These are phyloP conservation scores for Nephotettix cincticeps DNA, from an alignment of 1,140 invertebrate genomes.

Conservation along the genomic window DNA sequence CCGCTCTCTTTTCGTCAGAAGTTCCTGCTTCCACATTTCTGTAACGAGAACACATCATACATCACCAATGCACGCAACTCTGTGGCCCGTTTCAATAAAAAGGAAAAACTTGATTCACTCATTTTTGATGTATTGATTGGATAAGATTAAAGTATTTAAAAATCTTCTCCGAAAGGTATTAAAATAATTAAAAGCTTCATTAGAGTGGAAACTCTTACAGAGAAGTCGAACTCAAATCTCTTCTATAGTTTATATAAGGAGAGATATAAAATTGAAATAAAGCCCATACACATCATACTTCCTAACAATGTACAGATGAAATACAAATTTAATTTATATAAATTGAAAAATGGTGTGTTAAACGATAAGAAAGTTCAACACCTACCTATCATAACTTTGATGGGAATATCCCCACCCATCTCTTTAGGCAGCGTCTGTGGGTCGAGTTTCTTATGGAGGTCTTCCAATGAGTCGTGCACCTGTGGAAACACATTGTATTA, in stretches of 20 bases:
- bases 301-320: no score
- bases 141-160: neutral
- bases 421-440: slow-evolving; percentile 70
- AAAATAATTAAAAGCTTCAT: neutral
- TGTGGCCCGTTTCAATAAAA: slow-evolving; percentile 4
- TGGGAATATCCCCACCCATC: slow-evolving; percentile 76
- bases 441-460: slow-evolving; percentile 65
- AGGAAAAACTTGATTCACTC: neutral
- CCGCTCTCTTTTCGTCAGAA: slow-evolving; percentile 61
- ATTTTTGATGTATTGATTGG: neutral
- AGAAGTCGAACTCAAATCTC: neutral
- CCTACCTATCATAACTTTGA: slow-evolving; percentile 79
- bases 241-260: no score
- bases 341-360: no score
- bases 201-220: neutral
- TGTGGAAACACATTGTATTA: no score
- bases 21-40: slow-evolving; percentile 62
- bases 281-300: no score
- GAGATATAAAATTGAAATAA: no score
- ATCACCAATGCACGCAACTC: neutral
- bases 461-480: slow-evolving; percentile 70
- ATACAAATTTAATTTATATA: no score
- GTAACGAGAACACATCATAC: slow-evolving; percentile 29
- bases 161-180: neutral
- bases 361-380: no score